A percentile compares a stretch with the other conserved stretches of the same genome.
phyloP scores from a whole-genome alignment of 1,140 invertebrate genomes.

The Lordiphosa collinella region DNA sequence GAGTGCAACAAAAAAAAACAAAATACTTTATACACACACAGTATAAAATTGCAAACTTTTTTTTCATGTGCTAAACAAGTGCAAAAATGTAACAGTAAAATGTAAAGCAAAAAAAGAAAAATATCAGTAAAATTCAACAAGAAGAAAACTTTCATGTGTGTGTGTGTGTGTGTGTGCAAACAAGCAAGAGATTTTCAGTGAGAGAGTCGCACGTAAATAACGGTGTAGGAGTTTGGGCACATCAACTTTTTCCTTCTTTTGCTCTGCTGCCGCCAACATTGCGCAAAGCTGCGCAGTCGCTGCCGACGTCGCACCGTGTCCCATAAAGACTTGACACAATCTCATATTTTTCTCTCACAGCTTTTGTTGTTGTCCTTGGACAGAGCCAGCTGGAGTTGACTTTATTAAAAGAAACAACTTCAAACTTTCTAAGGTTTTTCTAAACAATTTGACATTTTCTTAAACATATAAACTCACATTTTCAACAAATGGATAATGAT shows the following conservation, averaged over 20 bases:
- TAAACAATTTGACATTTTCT: too few species aligned
- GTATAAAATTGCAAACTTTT: slow-evolving; percentile 14
- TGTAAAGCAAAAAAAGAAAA: slow-evolving; percentile 34
- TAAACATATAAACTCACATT: too few species aligned
- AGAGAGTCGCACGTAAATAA: slow-evolving; percentile 35
- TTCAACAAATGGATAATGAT: too few species aligned
- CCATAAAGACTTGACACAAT: slow-evolving; percentile 13
- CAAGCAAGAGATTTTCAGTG: slow-evolving; percentile 59
- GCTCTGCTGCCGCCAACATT: background rate
- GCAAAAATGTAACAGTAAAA: slow-evolving; percentile 23
- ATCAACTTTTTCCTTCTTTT: slow-evolving; percentile 46
- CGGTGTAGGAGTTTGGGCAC: slow-evolving; percentile 26
- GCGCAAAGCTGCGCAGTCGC: slow-evolving; percentile 55
- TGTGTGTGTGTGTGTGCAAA: slow-evolving; percentile 45
- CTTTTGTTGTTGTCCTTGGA: too few species aligned
- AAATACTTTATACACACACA: slow-evolving; percentile 17
- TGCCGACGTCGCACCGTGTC: slow-evolving; percentile 39
- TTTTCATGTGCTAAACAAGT: slow-evolving; percentile 25
- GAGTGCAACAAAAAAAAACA: slow-evolving; percentile 48
- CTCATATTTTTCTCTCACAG: too few species aligned
- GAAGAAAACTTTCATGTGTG: slow-evolving; percentile 39
- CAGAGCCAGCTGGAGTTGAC: too few species aligned
- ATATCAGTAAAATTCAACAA: slow-evolving; percentile 68
- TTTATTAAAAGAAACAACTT: too few species aligned
- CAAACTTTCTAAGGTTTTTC: too few species aligned